Evolutionary conservation across 2,888 invertebrate genomes (phyloP).

Genomic region (Xylocampa areola): DNA sequence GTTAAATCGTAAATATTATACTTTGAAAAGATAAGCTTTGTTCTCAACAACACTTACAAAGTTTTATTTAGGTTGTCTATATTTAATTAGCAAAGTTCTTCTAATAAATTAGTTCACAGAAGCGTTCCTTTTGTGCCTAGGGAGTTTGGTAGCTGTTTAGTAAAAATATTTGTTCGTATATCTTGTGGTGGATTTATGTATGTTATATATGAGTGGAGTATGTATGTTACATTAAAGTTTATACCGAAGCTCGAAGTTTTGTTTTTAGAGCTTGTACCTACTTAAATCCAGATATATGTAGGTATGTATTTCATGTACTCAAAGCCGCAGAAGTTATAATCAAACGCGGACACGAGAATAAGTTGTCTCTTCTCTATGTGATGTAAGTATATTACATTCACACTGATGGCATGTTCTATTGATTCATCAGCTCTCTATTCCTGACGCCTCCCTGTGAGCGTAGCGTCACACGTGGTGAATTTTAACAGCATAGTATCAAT

Average conservation of each 20-base stretch:
- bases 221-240: too few species aligned
- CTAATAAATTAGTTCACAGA: conserved; percentile 45
- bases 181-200: background rate
- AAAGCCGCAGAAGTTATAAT: too few species aligned
- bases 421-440: too few species aligned
- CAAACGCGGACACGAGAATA: too few species aligned
- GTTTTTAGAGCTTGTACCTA: too few species aligned
- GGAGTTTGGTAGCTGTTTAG: conserved; percentile 3
- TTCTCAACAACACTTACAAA: conserved; percentile 40
- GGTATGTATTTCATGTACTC: too few species aligned
- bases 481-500: background rate
- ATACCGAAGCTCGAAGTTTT: too few species aligned
- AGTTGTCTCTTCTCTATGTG: too few species aligned
- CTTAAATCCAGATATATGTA: too few species aligned
- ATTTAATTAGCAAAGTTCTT: conserved; percentile 55
- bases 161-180: background rate
- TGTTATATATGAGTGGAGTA: background rate
- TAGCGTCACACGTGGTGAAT: background rate
- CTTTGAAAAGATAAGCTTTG: conserved; percentile 47
- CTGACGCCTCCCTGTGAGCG: background rate
- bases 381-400: too few species aligned
- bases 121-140: conserved; percentile 20
- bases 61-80: conserved; percentile 40
- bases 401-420: background rate
- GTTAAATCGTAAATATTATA: conserved; percentile 39